These are phyloP conservation scores for Boloria euphrosyne DNA, from an alignment of 2,888 invertebrate genomes.

Conservation along the genomic window DNA sequence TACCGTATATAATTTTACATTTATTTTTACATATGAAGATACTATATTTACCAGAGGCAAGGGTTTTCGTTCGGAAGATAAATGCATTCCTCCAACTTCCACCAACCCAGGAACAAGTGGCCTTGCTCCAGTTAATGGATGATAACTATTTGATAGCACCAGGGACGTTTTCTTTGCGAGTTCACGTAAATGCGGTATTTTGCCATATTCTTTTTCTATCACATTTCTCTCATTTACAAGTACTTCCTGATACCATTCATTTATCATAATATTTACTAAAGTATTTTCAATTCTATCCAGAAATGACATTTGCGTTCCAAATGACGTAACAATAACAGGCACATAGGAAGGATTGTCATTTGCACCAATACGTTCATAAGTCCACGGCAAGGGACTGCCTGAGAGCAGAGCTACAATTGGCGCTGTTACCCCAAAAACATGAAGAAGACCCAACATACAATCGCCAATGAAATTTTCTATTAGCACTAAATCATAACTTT, in stretches of 20 bases:
- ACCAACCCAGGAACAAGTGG: conserved; percentile 77
- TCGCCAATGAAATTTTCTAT: conserved; percentile 85
- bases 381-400: conserved; percentile 83
- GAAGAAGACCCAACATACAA: conserved; percentile 83
- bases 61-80: conserved; percentile 61
- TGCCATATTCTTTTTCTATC: conserved; percentile 49
- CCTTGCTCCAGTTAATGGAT: conserved; percentile 13
- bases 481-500: conserved; percentile 84
- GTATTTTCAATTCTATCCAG: conserved; percentile 72
- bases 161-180: conserved; percentile 11
- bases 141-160: neutral
- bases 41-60: conserved; percentile 68
- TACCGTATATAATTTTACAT: too few species aligned
- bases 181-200: conserved; percentile 16
- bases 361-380: conserved; percentile 47
- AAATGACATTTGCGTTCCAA: conserved; percentile 75
- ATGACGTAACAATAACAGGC: conserved; percentile 78
- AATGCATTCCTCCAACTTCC: conserved; percentile 85
- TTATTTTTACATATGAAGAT: too few species aligned
- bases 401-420: conserved; percentile 82
- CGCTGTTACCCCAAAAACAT: conserved; percentile 75
- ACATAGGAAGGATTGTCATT: conserved; percentile 66
- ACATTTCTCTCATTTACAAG: conserved; percentile 64
- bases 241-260: conserved; percentile 60
- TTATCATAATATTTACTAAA: conserved; percentile 54